Evolutionary conservation across 2,888 invertebrate genomes (phyloP), one percentile per base, ranked within the genome.

Genomic region (Clivina fossor): DNA sequence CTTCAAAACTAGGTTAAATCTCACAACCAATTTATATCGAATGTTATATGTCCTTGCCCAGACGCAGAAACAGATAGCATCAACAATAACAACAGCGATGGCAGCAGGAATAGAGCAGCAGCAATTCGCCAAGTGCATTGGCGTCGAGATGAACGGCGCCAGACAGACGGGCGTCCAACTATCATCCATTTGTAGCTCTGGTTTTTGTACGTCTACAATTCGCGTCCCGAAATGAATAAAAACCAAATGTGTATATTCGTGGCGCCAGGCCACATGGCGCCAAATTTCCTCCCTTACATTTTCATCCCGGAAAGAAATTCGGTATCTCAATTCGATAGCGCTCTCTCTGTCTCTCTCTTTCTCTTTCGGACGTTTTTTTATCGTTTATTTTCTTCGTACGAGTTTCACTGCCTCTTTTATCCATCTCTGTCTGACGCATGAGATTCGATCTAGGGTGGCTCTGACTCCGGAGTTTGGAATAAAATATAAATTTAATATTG

Each of bases 151-250:
- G 47, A 8, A 30, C 7, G 46, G 46, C 30, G 51, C 53, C 53
- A 53, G 53, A 22, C 53, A 18, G 16, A 16, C 30, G 15, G 44
- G 44, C 53, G 53, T 37, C 53, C n/a, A n/a, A 44, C 35, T 5
- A 19, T 38, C 13, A 47, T 28, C 60, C 63, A 65, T 65, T 64
- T 64, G 63, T 62, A 60, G 63, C 63, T n/a, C n/a, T 60, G 62
- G 66, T 66, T 66, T 66, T 65, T 64, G 64, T 60, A 56, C 60
- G 63, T 64, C 61, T 62, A 58, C 60, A 56, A 59, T 60, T 44
- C 53, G 13, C 53, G 62, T 60, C 61, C 59, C 61, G 59, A 58
- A 60, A 61, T 59, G 61, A 60, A 62, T 59, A 61, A 62, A 58
- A 59, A 58, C 50, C 37, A 8, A 16, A n/a, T n/a, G n/a, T n/a